These are phyloP conservation scores for Callaeas wilsoni DNA, from an alignment of 2,113 vertebrate genomes.

Conservation along the genomic window DNA sequence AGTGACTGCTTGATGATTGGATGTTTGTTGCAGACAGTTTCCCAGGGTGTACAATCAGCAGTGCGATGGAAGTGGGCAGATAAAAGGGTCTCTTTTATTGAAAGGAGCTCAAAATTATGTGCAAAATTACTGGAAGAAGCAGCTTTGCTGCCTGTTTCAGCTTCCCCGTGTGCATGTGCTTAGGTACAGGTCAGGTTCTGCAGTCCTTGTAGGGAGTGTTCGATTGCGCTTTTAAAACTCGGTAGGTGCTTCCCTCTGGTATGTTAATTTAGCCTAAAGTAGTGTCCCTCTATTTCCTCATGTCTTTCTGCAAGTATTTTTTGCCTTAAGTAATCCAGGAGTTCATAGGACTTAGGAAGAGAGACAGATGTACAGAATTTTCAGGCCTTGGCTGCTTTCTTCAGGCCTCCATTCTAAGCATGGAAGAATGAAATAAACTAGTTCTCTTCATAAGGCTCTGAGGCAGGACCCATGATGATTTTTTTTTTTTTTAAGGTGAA, in stretches of 20 bases:
- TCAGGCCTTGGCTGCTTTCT: not conserved
- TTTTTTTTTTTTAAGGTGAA: not conserved
- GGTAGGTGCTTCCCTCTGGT: not conserved
- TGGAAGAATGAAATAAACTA: not conserved
- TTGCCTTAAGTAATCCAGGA: not conserved
- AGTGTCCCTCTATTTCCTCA: not conserved
- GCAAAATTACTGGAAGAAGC: not conserved
- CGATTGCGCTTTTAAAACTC: not conserved
- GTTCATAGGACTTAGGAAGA: not conserved
- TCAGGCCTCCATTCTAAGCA: not conserved
- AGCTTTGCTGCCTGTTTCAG: not conserved
- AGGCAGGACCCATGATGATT: not conserved
- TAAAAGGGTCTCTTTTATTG: not conserved
- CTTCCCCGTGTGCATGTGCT: not conserved
- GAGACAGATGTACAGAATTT: not conserved
- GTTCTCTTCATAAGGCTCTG: not conserved
- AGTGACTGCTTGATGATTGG: not conserved
- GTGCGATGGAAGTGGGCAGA: not conserved
- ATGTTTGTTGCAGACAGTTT: not conserved
- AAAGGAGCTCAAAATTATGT: not conserved
- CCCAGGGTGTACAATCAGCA: not conserved
- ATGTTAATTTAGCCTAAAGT: not conserved
- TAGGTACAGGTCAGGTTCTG: not conserved
- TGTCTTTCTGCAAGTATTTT: not conserved
- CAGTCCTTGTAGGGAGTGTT: not conserved